A percentile compares a stretch with the other conserved stretches of the same genome.
Conservation (phyloP, 92 coral and sea anemone genomes). For the Epizoanthus fatuus region DNA sequence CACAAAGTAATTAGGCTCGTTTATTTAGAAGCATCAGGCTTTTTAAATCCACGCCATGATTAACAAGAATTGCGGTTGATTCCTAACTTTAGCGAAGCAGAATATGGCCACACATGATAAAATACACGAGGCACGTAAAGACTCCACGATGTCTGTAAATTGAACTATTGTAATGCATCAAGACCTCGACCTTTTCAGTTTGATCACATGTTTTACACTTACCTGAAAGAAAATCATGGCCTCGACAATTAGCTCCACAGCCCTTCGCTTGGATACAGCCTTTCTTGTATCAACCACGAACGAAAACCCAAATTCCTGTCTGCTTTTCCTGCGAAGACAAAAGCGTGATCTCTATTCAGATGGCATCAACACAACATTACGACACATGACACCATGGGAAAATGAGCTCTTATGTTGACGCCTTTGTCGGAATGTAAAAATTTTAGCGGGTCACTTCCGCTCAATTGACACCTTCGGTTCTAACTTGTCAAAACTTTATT, state of each 20-base stretch:
- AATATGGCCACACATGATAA: background rate
- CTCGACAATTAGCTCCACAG: constrained; percentile 87
- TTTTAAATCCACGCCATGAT: background rate
- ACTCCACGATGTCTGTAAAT: background rate
- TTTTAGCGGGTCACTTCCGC: constrained; percentile 44
- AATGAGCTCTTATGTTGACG: constrained; percentile 2
- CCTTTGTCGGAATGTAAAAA: constrained; percentile 28
- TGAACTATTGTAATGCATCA: background rate
- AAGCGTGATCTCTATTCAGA: constrained; percentile 15
- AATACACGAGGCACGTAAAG: constrained; percentile 1
- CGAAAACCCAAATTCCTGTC: constrained; percentile 86
- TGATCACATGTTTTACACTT: constrained; percentile 21
- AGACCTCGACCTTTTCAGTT: background rate
- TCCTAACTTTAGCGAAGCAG: background rate
- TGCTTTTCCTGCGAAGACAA: constrained; percentile 79
- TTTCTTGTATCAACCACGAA: constrained; percentile 90
- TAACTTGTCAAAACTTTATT: constrained; percentile 31
- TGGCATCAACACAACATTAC: constrained; percentile 16
- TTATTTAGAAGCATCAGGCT: background rate
- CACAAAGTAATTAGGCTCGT: background rate
- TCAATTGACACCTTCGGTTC: constrained; percentile 36
- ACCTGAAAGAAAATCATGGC: constrained; percentile 99
- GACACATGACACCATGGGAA: constrained; percentile 70
- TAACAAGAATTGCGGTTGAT: background rate
- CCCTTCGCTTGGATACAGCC: constrained; percentile 79